Base-by-base conservation (phyloP, 2,113 vertebrate species). In the Oxyruncus cristatus region DNA sequence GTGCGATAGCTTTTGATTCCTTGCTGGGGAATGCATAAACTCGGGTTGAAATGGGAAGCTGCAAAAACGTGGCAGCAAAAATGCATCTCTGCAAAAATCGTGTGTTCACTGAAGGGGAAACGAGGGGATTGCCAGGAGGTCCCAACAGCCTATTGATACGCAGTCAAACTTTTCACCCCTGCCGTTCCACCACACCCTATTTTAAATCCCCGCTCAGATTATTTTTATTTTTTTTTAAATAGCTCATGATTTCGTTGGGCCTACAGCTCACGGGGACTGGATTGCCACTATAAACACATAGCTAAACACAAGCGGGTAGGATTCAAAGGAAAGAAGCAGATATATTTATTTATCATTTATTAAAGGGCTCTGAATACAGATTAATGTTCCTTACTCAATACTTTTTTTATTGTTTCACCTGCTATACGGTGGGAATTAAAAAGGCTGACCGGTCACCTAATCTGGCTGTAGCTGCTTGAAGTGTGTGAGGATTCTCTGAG, bases 401-500 rank as follows among this genome's bases (percentile, higher is more conserved):
- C 42, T 91, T 89, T 90, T 97, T 93, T 93, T 96, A 96, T 97
- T 98, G 94, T 97, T 97, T 97, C 97, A 98, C 97, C 97, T 98
- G 98, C 82, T 91, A 7, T 93, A 83, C 39, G 91, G 77, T 84
- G 90, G 81, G 87, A 94, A 91, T 83, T 95, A 49, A 63, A 97
- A 96, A 59, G 44, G 50, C 86, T 91, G 91, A 61, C 70, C 0
- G 5, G 90, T 93, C 85, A 94, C 88, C 56, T 85, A 92, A 90
- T 81, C 86, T 76, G 91, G 67, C 70, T 95, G 62, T 79, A 88
- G 87, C 89, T 90, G 65, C 85, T 91, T 94, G 63, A 95, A 93
- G 65, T 58, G 44, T 81, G 78, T 92, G 76, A 88, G 52, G 65
- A 79, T 91, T 80, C 55, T 95, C 89, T 62, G 92, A 80, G 86